phyloP scores from a whole-genome alignment of 2,797 vertebrate genomes.

The Enteromius fasciolatus region DNA sequence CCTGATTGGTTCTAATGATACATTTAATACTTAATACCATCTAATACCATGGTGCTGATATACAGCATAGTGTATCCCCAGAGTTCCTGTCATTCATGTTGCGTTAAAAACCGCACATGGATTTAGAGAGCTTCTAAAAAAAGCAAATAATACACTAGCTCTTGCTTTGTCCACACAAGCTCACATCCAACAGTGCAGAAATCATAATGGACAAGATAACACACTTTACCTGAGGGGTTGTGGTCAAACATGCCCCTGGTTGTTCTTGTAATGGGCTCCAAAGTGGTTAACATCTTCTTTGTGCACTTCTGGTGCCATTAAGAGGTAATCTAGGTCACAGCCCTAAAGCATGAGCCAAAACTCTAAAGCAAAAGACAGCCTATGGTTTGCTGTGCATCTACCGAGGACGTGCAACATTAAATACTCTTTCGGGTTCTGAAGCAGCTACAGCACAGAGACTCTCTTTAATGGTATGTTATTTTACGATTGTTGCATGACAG shows the following conservation, averaged over 20 bases:
- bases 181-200: conserved; percentile 22
- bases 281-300: conserved; percentile 36
- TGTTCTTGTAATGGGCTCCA: conserved; percentile 41
- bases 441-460: background rate
- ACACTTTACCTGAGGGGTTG: conserved; percentile 25
- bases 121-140: conserved; percentile 1
- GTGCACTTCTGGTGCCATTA: conserved; percentile 31
- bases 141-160: background rate
- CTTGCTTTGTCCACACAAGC: conserved; percentile 12
- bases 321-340: conserved; percentile 43
- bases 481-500: background rate
- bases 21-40: background rate
- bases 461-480: background rate
- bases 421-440: conserved; percentile 20
- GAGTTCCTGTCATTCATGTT: conserved; percentile 26
- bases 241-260: conserved; percentile 26
- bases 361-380: conserved; percentile 21
- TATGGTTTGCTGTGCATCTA: conserved; percentile 31
- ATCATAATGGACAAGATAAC: conserved; percentile 24
- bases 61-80: background rate
- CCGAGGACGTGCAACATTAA: conserved; percentile 20
- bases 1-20: too few relatives aligned
- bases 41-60: background rate
- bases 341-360: conserved; percentile 39
- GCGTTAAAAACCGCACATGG: conserved; percentile 5